These are phyloP conservation scores for Actinernus sp. DNA, from an alignment of 92 coral and sea anemone genomes.

Conservation along the genomic window DNA sequence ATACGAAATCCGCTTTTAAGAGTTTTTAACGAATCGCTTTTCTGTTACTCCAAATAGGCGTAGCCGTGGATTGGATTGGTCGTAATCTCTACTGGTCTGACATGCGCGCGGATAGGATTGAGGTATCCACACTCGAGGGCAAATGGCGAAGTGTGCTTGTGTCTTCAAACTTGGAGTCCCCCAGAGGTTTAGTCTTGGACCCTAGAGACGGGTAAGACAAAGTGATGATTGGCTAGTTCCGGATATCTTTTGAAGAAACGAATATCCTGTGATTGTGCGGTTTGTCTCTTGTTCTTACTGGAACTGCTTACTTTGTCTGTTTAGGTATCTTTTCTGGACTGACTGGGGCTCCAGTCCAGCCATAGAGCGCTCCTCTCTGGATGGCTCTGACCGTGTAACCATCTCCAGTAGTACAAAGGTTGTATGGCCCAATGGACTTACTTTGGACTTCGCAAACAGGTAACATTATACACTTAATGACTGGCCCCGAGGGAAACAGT, in stretches of 20 bases:
- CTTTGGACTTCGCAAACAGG: slow-evolving; percentile 92
- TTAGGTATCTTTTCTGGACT: slow-evolving; percentile 91
- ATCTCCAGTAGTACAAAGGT: slow-evolving; percentile 43
- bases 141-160: slow-evolving; percentile 73
- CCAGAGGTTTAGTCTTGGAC: slow-evolving; percentile 89
- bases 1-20: too few species aligned
- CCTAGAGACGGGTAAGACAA: slow-evolving; percentile 90
- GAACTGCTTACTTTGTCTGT: neutral
- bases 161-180: slow-evolving; percentile 72
- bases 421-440: slow-evolving; percentile 92
- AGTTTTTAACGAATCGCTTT: too few species aligned
- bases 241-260: neutral
- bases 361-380: slow-evolving; percentile 86
- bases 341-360: slow-evolving; percentile 86
- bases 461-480: slow-evolving; percentile 12
- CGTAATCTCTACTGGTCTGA: slow-evolving; percentile 94
- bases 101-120: slow-evolving; percentile 86
- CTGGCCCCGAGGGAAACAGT: too few species aligned
- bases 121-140: slow-evolving; percentile 83
- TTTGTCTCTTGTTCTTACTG: neutral
- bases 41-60: too few species aligned
- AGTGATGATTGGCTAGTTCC: neutral
- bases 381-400: slow-evolving; percentile 76
- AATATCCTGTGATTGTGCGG: neutral
- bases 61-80: slow-evolving; percentile 98